Evolutionary conservation across 1,140 invertebrate species (phyloP).

Genomic region (Hypothenemus hampei): DNA sequence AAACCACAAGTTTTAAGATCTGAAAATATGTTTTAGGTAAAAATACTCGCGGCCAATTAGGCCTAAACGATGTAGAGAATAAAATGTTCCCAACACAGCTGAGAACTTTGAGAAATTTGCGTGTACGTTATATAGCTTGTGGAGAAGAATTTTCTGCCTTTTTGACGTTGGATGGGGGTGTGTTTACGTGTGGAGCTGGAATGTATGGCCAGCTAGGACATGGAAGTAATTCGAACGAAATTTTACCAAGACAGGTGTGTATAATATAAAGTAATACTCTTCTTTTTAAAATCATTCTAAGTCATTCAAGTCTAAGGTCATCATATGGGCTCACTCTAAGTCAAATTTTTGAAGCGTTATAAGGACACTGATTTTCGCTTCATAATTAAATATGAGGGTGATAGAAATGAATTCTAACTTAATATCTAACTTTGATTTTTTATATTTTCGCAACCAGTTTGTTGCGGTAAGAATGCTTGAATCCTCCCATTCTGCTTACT

Average conservation of each 20-base stretch:
- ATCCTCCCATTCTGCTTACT: too few species aligned
- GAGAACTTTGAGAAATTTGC: conserved; percentile 68
- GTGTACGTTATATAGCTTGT: conserved; percentile 74
- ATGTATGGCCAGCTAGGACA: conserved; percentile 92
- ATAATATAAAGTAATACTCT: too few species aligned
- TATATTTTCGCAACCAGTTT: too few species aligned
- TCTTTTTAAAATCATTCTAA: neutral
- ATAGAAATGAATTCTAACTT: too few species aligned
- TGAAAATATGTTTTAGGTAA: conserved; percentile 47
- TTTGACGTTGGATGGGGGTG: conserved; percentile 84
- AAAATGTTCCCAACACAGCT: conserved; percentile 67
- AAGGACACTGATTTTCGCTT: too few species aligned
- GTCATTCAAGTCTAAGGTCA: too few species aligned
- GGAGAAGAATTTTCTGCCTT: conserved; percentile 88
- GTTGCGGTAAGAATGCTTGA: too few species aligned
- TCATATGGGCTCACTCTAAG: too few species aligned
- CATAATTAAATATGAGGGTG: too few species aligned
- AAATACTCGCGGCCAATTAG: conserved; percentile 86
- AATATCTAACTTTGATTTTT: too few species aligned
- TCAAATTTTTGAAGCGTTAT: too few species aligned
- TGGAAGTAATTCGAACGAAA: conserved; percentile 72
- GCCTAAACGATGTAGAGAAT: conserved; percentile 65
- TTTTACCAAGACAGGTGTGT: conserved; percentile 72
- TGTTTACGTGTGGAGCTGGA: conserved; percentile 90
- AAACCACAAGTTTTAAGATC: too few species aligned